phyloP scores from a whole-genome alignment of 2,888 invertebrate genomes.

The Chromoteleia sp. region DNA sequence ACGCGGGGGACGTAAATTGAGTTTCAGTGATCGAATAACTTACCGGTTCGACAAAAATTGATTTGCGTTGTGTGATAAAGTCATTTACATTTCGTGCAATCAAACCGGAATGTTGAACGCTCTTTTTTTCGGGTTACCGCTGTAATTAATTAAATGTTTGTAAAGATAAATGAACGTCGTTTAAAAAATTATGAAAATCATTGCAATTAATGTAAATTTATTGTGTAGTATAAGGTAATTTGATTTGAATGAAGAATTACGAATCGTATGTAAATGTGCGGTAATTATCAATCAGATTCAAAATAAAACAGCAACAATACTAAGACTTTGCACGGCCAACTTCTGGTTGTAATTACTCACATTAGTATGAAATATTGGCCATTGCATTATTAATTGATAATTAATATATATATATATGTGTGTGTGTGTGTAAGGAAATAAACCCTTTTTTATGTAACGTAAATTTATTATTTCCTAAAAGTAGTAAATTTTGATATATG shows the following conservation, averaged over 20 bases:
- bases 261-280: no score
- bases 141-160: conserved; percentile 2
- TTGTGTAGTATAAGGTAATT: not conserved
- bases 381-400: no score
- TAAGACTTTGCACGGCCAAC: no score
- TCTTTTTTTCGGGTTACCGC: not conserved
- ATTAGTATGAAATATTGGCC: no score
- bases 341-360: no score
- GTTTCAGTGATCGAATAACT: conserved; percentile 9
- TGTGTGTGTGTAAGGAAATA: no score
- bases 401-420: no score
- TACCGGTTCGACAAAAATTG: conserved; percentile 1
- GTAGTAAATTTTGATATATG: no score
- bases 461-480: no score
- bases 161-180: not conserved
- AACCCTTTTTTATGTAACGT: no score
- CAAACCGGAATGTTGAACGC: not conserved
- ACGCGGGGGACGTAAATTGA: conserved; percentile 4
- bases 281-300: no score
- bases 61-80: not conserved
- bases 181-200: not conserved
- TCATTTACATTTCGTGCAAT: conserved; percentile 18
- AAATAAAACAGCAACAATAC: no score
- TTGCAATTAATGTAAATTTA: not conserved
- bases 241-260: not conserved